Percentiles rank a stretch among this genome's conserved stretches.
These are phyloP conservation scores for Nerophis lumbriciformis DNA, from an alignment of 2,113 vertebrate genomes.

Conservation along the genomic window DNA sequence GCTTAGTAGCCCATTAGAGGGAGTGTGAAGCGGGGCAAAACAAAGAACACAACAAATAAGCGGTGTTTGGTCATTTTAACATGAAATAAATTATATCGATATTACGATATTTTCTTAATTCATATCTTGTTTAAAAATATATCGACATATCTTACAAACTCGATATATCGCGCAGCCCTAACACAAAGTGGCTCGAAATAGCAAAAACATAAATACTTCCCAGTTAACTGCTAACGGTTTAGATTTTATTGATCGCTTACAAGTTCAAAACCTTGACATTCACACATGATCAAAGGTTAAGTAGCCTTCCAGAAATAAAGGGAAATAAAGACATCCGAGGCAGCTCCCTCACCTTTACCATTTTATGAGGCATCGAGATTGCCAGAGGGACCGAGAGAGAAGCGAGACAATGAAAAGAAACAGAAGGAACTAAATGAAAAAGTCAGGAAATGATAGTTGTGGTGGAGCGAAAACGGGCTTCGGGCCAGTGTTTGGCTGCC, in stretches of 20 bases:
- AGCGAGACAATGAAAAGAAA: conserved; percentile 10
- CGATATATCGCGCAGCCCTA: no score
- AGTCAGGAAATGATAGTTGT: conserved; percentile 24
- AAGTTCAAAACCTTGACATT: conserved; percentile 1
- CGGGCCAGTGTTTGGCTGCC: conserved; percentile 55
- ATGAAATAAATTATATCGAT: no score
- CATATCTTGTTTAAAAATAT: no score
- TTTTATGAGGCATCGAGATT: conserved; percentile 7
- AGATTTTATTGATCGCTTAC: background rate
- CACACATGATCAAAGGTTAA: conserved; percentile 1
- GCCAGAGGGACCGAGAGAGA: background rate
- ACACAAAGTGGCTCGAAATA: background rate
- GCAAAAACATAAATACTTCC: background rate
- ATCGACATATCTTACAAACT: no score
- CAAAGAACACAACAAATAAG: no score
- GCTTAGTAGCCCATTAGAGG: no score
- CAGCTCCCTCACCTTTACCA: background rate
- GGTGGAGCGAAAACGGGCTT: conserved; percentile 43
- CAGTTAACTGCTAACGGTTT: background rate
- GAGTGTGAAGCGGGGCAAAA: no score
- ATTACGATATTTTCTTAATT: no score
- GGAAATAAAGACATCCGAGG: background rate
- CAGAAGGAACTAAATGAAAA: conserved; percentile 4
- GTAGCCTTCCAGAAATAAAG: background rate
- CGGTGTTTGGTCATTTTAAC: no score